Conservation (phyloP, 35 echinoderm and acorn worm species). For the Ophioderma brevispina region DNA sequence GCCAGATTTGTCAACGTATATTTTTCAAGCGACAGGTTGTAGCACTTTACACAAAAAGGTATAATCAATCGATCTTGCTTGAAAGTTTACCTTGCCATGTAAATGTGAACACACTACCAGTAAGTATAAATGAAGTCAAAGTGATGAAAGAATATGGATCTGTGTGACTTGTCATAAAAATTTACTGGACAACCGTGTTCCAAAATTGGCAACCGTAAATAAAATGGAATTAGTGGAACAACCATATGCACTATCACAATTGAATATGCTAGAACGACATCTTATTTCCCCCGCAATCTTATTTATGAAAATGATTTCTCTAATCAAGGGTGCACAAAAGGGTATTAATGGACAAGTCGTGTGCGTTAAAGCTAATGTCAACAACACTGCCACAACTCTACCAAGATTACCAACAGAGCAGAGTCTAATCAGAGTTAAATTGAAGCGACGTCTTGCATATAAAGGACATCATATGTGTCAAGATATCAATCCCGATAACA, state of each 20-base stretch:
- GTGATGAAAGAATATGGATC: background rate
- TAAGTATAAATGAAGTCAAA: background rate
- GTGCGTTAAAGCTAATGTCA: constrained; percentile 62
- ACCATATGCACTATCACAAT: background rate
- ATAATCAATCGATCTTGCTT: background rate
- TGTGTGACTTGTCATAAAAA: background rate
- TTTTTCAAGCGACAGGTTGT: background rate
- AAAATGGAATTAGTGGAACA: constrained; percentile 23
- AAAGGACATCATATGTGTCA: constrained; percentile 58
- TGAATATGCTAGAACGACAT: constrained; percentile 38
- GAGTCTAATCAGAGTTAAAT: constrained; percentile 50
- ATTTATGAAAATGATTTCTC: constrained; percentile 49
- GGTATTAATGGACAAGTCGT: constrained; percentile 60
- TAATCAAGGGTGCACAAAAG: constrained; percentile 42
- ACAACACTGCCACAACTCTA: constrained; percentile 27
- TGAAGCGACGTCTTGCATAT: constrained; percentile 63
- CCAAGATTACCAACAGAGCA: constrained; percentile 26
- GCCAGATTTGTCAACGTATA: background rate
- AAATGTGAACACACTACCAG: background rate
- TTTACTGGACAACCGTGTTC: background rate
- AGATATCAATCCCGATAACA: background rate
- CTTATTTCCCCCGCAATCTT: constrained; percentile 21
- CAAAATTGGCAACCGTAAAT: background rate
- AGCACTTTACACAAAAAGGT: background rate
- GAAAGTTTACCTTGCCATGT: background rate